Evolutionary conservation across 2,888 invertebrate genomes (phyloP).

Genomic region (Dysmachus trigonus): DNA sequence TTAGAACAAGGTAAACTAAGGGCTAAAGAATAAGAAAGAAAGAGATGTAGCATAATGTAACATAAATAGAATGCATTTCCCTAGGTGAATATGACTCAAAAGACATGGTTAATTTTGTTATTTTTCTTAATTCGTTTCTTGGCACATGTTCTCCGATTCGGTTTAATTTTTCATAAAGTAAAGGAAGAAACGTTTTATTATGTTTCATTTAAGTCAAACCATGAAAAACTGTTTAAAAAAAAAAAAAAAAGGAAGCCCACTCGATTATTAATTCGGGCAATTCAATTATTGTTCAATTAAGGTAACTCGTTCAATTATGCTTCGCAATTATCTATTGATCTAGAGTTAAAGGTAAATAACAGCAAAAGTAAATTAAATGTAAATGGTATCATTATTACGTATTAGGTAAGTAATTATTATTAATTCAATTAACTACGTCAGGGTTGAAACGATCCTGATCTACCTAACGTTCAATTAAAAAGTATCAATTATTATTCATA

Average conservation of each 20-base stretch:
- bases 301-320: slow-evolving; percentile 47
- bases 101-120: not conserved
- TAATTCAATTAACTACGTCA: slow-evolving; percentile 25
- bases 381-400: slow-evolving; percentile 40
- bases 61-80: not conserved
- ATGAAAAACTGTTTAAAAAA: not conserved
- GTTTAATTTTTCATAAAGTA: not conserved
- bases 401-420: slow-evolving; percentile 45
- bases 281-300: slow-evolving; percentile 44
- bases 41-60: not conserved
- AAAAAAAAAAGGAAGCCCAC: not conserved
- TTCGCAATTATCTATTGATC: slow-evolving; percentile 26
- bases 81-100: not conserved
- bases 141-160: not conserved
- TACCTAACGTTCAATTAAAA: slow-evolving; percentile 51
- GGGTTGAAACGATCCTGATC: slow-evolving; percentile 40
- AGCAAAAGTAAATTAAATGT: not conserved
- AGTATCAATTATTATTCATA: slow-evolving; percentile 49
- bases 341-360: not conserved
- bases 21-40: not conserved
- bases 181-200: not conserved
- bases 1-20: not conserved
- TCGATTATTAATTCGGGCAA: slow-evolving; percentile 36
- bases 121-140: not conserved
- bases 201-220: not conserved